phyloP scores from a whole-genome alignment of 1,140 invertebrate species.

The Bombus fervidus region DNA sequence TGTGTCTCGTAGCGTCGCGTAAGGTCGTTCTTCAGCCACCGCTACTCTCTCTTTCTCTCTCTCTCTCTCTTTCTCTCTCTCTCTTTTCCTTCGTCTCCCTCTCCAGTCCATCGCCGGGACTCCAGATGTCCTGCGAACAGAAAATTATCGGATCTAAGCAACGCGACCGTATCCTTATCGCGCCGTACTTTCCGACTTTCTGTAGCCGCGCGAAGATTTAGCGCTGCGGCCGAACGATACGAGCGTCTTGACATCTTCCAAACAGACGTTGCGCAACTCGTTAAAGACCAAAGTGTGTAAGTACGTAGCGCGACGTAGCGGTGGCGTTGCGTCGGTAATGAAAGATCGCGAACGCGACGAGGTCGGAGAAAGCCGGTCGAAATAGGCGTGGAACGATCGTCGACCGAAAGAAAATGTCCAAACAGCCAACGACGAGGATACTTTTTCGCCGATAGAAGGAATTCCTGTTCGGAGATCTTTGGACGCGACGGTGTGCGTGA shows the following conservation, averaged over 20 bases:
- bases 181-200: not conserved
- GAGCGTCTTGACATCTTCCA: not conserved
- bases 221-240: too few species aligned
- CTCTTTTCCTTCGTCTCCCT: slow-evolving; percentile 13
- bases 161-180: not conserved
- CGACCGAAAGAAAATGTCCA: slow-evolving; percentile 62
- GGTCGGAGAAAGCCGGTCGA: too few species aligned
- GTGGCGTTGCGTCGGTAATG: too few species aligned
- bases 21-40: slow-evolving; percentile 46
- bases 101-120: not conserved
- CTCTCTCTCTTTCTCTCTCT: slow-evolving; percentile 2
- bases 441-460: not conserved
- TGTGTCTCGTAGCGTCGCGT: slow-evolving; percentile 44
- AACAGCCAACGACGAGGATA: not conserved
- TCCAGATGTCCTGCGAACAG: slow-evolving; percentile 9
- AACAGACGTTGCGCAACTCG: too few species aligned
- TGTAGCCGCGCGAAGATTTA: not conserved
- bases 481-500: slow-evolving; percentile 11
- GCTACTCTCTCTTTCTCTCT: slow-evolving; percentile 45
- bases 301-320: too few species aligned
- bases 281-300: too few species aligned
- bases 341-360: not conserved
- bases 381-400: not conserved
- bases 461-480: not conserved
- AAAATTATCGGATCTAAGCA: slow-evolving; percentile 13